Conservation (phyloP, 2,888 invertebrate species). For the Hyalella azteca region DNA sequence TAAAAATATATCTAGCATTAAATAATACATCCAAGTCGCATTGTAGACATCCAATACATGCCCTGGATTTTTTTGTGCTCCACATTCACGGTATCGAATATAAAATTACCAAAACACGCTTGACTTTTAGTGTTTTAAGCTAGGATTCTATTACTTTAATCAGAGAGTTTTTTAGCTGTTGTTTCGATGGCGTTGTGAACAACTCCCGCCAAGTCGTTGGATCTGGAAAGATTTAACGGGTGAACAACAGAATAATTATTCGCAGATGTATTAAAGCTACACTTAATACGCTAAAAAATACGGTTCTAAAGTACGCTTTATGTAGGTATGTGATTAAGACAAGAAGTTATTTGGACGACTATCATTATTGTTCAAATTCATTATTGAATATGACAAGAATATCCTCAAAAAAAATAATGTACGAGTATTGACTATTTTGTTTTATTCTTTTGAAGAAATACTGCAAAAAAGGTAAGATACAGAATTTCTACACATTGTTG, state of each 20-base stretch:
- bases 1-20: no score
- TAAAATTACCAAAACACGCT: no score
- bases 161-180: neutral
- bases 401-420: neutral
- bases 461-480: no score
- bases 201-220: neutral
- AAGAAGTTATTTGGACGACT: neutral
- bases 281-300: neutral
- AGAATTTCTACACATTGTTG: no score
- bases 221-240: neutral
- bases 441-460: no score
- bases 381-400: neutral
- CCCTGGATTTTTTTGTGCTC: no score
- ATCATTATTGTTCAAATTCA: neutral
- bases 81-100: no score
- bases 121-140: no score
- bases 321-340: neutral
- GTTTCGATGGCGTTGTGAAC: slow-evolving; percentile 5
- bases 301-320: neutral
- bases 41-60: no score
- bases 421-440: no score
- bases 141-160: no score
- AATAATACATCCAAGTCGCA: no score
- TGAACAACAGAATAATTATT: neutral
- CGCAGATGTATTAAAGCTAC: neutral